Percentiles rank a stretch among this genome's conserved stretches.
Evolutionary conservation across 2,113 vertebrate species (phyloP).

Genomic region (Heterochromis multidens): DNA sequence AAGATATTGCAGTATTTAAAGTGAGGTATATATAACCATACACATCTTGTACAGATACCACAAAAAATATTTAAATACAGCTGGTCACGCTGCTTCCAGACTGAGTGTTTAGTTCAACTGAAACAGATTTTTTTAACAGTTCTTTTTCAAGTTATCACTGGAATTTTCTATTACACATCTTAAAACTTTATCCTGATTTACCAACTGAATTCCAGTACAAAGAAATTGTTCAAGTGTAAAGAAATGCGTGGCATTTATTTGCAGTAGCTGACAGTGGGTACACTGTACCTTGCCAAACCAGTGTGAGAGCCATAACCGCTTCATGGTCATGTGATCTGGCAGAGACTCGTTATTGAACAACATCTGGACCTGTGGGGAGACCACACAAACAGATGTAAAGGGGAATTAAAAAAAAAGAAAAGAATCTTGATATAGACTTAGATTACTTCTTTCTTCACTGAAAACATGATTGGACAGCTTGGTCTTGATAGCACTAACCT

Average conservation of each 20-base stretch:
- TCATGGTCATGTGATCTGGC: constrained; percentile 85
- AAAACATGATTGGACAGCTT: neutral
- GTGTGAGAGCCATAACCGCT: constrained; percentile 80
- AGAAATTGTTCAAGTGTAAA: neutral
- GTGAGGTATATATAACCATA: neutral
- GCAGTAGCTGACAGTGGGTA: neutral
- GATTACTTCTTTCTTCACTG: neutral
- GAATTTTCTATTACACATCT: neutral
- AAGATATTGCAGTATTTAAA: neutral
- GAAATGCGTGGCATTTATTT: constrained; percentile 18
- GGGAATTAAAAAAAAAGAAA: neutral
- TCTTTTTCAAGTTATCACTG: neutral
- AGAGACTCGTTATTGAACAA: constrained; percentile 82
- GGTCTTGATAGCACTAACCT: neutral
- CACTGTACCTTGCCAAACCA: constrained; percentile 82
- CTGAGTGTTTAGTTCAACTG: neutral
- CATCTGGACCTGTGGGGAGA: constrained; percentile 78
- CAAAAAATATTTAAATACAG: neutral
- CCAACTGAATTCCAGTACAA: neutral
- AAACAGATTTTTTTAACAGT: neutral
- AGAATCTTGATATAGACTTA: neutral
- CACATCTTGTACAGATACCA: neutral
- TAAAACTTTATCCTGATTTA: neutral
- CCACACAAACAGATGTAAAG: constrained; percentile 39
- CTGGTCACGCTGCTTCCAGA: neutral